Percentiles rank a stretch among this genome's conserved stretches.
Conservation (phyloP, 92 coral and sea anemone genomes). For the Epizoanthus rinbou region DNA sequence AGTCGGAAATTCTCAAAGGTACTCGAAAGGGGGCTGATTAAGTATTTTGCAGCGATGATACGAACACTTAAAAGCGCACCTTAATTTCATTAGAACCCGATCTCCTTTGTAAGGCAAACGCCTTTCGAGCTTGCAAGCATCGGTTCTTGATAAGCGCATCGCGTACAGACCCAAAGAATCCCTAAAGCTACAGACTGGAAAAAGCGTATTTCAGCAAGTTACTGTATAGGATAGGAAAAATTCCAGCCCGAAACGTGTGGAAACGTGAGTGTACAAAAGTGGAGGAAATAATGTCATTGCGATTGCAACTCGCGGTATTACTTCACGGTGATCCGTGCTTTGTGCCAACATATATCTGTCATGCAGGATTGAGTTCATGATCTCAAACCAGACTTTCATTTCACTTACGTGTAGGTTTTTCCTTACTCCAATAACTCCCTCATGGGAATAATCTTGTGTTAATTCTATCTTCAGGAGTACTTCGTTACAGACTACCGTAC, state of each 20-base stretch:
- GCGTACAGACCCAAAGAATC: not conserved
- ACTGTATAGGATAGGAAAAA: not conserved
- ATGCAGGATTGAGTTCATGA: too few species aligned
- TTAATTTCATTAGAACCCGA: constrained; percentile 36
- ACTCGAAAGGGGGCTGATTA: constrained; percentile 21
- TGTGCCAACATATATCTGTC: not conserved
- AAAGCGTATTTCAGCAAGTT: not conserved
- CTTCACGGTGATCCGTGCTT: not conserved
- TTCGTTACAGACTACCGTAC: too few species aligned
- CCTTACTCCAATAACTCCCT: not conserved
- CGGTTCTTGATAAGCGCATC: not conserved
- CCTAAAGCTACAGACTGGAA: not conserved
- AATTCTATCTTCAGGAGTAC: constrained; percentile 6
- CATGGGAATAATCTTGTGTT: not conserved
- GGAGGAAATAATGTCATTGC: not conserved
- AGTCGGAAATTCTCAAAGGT: constrained; percentile 42
- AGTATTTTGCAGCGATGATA: constrained; percentile 8
- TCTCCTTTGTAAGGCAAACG: constrained; percentile 22
- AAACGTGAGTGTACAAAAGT: not conserved
- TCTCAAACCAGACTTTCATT: too few species aligned
- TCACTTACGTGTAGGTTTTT: not conserved
- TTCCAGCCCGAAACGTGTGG: not conserved
- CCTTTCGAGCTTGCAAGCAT: not conserved
- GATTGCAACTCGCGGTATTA: too few species aligned
- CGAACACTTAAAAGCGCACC: constrained; percentile 13